Conservation (phyloP, 2,797 vertebrate species). For the Enteromius radiatus region DNA sequence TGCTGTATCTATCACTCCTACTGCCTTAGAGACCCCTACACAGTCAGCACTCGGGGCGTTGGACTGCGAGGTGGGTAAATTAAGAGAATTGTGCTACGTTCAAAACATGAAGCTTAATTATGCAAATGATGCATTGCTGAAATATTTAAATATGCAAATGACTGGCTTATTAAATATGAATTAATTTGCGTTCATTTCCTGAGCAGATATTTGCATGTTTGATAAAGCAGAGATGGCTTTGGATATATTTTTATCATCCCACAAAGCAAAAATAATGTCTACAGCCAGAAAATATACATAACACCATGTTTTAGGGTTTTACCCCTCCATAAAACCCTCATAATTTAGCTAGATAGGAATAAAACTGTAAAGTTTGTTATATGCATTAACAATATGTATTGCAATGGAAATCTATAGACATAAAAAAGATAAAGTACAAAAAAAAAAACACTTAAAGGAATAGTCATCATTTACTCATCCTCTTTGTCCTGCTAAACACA, state of each 20-base stretch:
- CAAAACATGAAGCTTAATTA: not conserved
- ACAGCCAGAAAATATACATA: not conserved
- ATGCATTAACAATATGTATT: not conserved
- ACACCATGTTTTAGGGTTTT: not conserved
- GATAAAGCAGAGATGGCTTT: not conserved
- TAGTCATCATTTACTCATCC: too few species aligned
- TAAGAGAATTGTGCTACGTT: not conserved
- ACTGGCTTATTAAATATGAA: not conserved
- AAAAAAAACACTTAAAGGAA: too few species aligned
- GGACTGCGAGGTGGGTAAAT: constrained; percentile 73
- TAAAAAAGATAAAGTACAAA: too few species aligned
- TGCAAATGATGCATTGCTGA: not conserved
- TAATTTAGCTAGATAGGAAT: not conserved
- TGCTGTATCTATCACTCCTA: constrained; percentile 75
- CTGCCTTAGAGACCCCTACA: constrained; percentile 76
- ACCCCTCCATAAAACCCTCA: not conserved
- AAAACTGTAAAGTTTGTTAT: not conserved
- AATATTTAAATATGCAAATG: not conserved
- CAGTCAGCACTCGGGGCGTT: constrained; percentile 76
- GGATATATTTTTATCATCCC: not conserved
- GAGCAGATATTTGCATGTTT: not conserved
- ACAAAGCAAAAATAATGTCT: not conserved
- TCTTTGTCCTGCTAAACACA: too few species aligned
- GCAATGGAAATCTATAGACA: not conserved
- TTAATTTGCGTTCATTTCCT: not conserved